Conservation (phyloP, 1,140 invertebrate species). For the Uloborus diversus region DNA sequence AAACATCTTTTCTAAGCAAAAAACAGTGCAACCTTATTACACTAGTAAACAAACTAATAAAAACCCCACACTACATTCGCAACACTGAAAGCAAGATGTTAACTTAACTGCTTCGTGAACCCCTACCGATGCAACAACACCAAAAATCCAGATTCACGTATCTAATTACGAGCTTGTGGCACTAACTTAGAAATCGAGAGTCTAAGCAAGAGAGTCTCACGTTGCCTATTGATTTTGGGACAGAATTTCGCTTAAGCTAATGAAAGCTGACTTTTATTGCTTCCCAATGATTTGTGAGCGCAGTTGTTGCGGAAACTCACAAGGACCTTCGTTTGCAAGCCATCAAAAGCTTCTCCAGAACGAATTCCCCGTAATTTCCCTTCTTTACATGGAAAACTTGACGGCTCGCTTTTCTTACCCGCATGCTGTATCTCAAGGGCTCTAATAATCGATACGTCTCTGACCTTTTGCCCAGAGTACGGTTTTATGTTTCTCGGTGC, state of each 20-base stretch:
- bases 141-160: no score
- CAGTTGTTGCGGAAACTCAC: not conserved
- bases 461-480: slow-evolving; percentile 42
- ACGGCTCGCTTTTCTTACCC: slow-evolving; percentile 37
- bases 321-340: not conserved
- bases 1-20: no score
- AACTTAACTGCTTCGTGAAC: no score
- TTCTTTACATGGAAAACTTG: slow-evolving; percentile 15
- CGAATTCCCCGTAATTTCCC: not conserved
- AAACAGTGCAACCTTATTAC: no score
- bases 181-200: no score
- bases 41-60: no score
- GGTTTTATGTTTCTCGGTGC: slow-evolving; percentile 34
- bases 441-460: slow-evolving; percentile 35
- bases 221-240: not conserved
- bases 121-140: no score
- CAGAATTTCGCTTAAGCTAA: slow-evolving; percentile 16
- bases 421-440: not conserved
- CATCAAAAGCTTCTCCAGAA: not conserved
- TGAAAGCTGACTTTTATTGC: slow-evolving; percentile 22
- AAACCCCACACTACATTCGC: no score
- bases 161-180: no score
- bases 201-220: no score
- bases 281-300: slow-evolving; percentile 23
- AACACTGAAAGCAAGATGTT: no score